Conservation (phyloP, 1,140 invertebrate genomes). For the Aphaenogaster rudis region DNA sequence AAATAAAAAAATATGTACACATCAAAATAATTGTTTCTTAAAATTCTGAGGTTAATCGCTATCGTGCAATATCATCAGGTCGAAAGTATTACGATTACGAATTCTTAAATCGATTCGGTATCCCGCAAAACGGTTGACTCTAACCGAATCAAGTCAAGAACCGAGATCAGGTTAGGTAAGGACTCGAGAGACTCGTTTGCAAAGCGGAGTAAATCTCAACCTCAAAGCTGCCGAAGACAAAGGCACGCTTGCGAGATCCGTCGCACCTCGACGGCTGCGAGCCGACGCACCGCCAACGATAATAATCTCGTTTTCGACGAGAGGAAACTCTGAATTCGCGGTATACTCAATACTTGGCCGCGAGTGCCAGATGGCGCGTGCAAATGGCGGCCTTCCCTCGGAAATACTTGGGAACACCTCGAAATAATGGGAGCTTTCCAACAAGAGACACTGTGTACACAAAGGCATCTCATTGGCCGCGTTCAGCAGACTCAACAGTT, state of each 20-base stretch:
- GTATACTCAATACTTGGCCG: not conserved
- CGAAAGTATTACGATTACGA: not conserved
- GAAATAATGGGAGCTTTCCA: not conserved
- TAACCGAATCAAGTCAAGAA: not conserved
- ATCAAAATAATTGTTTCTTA: not conserved
- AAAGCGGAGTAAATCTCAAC: not conserved
- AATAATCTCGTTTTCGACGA: conserved; percentile 33
- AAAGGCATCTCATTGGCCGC: no score
- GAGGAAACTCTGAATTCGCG: conserved; percentile 35
- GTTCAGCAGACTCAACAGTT: no score
- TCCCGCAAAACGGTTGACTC: not conserved
- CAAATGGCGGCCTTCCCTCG: conserved; percentile 20
- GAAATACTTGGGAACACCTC: not conserved
- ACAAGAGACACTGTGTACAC: no score
- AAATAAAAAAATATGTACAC: conserved; percentile 3
- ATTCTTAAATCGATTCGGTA: not conserved
- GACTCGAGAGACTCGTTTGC: not conserved
- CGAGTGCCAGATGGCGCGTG: conserved; percentile 53
- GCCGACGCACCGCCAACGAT: not conserved
- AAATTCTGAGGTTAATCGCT: not conserved
- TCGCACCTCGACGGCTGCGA: not conserved
- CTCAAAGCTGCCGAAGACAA: conserved; percentile 11
- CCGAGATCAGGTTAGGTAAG: not conserved
- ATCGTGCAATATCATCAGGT: not conserved
- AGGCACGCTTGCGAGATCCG: not conserved